Evolutionary conservation across 2,113 vertebrate species (phyloP).

Genomic region (Elephantulus edwardii): DNA sequence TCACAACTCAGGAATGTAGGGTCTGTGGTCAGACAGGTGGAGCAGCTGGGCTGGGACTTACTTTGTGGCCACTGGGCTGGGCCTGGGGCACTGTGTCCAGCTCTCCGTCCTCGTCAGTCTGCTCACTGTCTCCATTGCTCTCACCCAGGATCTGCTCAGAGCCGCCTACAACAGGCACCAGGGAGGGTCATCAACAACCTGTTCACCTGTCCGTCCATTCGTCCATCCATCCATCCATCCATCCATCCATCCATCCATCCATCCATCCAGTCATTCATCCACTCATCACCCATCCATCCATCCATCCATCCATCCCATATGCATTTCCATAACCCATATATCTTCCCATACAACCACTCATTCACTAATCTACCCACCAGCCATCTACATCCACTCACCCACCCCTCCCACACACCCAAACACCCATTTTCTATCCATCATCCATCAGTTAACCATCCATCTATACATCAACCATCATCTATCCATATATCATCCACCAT

Average conservation of each 20-base stretch:
- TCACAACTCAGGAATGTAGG: background rate
- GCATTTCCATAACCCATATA: too few relatives aligned
- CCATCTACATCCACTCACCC: too few relatives aligned
- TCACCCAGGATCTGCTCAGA: constrained; percentile 51
- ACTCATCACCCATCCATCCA: too few relatives aligned
- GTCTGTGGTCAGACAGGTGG: accelerated
- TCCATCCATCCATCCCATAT: background rate
- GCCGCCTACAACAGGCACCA: constrained; percentile 70
- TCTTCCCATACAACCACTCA: too few relatives aligned
- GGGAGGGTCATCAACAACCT: background rate
- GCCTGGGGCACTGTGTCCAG: constrained; percentile 75
- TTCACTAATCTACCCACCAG: too few relatives aligned
- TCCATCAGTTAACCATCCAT: too few relatives aligned
- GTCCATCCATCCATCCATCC: too few relatives aligned
- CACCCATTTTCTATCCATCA: too few relatives aligned
- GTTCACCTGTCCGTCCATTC: too few relatives aligned
- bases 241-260: accelerated
- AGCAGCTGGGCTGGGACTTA: constrained; percentile 55
- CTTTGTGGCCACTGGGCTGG: constrained; percentile 80
- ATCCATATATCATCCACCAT: too few relatives aligned
- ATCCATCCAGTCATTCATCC: accelerated
- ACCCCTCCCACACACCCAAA: too few relatives aligned
- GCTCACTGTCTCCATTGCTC: constrained; percentile 58
- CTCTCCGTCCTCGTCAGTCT: constrained; percentile 60
- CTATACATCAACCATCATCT: too few relatives aligned